These are phyloP conservation scores for Drosophila flavopinicola DNA, from an alignment of 2,888 invertebrate species.

Conservation along the genomic window DNA sequence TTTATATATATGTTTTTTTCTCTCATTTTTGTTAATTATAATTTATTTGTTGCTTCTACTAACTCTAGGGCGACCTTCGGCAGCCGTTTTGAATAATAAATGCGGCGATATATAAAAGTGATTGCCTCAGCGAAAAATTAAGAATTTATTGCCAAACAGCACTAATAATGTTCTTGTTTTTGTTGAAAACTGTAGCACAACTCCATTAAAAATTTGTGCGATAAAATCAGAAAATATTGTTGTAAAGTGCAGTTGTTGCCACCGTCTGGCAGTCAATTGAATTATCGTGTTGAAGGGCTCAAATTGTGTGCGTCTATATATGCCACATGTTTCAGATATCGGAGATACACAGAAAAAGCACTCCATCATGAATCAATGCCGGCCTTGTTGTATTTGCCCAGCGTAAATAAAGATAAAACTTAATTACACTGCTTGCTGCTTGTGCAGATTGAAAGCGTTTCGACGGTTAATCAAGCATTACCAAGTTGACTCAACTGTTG, in stretches of 20 bases:
- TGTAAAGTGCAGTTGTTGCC: constrained; percentile 8
- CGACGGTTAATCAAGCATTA: constrained; percentile 39
- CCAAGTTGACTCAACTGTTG: constrained; percentile 35
- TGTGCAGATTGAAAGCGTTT: constrained; percentile 33
- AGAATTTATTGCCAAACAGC: constrained; percentile 14
- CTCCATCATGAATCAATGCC: constrained; percentile 42
- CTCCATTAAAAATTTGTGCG: constrained; percentile 28
- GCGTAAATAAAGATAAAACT: constrained; percentile 63
- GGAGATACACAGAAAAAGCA: constrained; percentile 7
- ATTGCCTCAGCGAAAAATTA: constrained; percentile 35
- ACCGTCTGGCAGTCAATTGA: constrained; percentile 17
- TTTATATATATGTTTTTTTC: constrained; percentile 16
- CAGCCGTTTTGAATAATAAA: constrained; percentile 24
- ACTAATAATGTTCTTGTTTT: not conserved
- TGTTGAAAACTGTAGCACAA: constrained; percentile 15
- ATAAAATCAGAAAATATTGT: constrained; percentile 21
- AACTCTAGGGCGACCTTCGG: constrained; percentile 71
- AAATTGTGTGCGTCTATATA: not conserved
- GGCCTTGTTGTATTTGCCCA: constrained; percentile 17
- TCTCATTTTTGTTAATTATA: constrained; percentile 66
- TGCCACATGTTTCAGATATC: constrained; percentile 31
- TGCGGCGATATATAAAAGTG: constrained; percentile 28
- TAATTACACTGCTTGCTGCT: constrained; percentile 47
- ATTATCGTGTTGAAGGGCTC: constrained; percentile 12
- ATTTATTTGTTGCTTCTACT: constrained; percentile 65